These are phyloP conservation scores for Paedocypris sp. DNA, from an alignment of 2,113 vertebrate species.

Conservation along the genomic window DNA sequence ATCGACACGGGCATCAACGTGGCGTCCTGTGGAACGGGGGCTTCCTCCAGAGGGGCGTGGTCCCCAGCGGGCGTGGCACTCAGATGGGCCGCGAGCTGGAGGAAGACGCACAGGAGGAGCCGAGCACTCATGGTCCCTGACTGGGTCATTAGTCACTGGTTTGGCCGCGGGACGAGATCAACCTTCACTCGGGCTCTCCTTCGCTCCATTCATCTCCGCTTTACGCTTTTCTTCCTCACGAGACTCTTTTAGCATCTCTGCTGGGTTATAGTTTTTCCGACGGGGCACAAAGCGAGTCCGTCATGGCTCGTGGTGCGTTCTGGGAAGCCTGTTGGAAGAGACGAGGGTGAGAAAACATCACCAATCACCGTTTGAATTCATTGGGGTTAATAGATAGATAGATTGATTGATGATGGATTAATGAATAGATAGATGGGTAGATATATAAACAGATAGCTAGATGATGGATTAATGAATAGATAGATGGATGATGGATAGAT, in stretches of 20 bases:
- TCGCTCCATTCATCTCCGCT: constrained; percentile 15
- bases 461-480: too few species aligned
- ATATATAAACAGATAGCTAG: too few species aligned
- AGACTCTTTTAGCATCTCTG: neutral
- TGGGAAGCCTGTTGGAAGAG: too few species aligned
- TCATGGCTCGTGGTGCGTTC: neutral
- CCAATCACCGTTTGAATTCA: too few species aligned
- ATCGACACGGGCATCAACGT: too few species aligned
- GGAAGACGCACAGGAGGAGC: constrained; percentile 10
- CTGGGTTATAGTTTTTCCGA: neutral
- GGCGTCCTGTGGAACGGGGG: too few species aligned
- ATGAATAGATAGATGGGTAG: too few species aligned
- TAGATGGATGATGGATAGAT: too few species aligned
- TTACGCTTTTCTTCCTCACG: neutral
- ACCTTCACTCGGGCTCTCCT: constrained; percentile 5
- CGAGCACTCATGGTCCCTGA: constrained; percentile 4
- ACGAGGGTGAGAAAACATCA: neutral
- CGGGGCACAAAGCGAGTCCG: neutral
- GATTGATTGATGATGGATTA: too few species aligned
- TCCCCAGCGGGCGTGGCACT: too few species aligned
- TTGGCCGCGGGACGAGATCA: constrained; percentile 12
- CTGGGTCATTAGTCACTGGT: constrained; percentile 16
- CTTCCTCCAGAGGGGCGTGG: too few species aligned
- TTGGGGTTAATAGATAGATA: neutral
- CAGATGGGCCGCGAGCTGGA: neutral